phyloP scores from a whole-genome alignment of 1,140 invertebrate genomes.

The Bombus pyrosoma region DNA sequence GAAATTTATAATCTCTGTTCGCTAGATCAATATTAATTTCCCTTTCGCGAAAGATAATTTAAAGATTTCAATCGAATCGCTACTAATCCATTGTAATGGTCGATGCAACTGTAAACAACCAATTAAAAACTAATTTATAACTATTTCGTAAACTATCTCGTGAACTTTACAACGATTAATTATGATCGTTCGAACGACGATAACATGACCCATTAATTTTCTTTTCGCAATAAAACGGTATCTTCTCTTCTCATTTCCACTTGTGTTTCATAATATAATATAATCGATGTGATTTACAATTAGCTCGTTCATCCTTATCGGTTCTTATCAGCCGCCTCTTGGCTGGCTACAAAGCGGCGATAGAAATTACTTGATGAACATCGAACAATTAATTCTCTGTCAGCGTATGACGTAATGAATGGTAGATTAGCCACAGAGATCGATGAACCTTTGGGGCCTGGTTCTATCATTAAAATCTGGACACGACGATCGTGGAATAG shows the following conservation, averaged over 20 bases:
- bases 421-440: conserved; percentile 10
- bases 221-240: not conserved
- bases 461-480: conserved; percentile 13
- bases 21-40: not conserved
- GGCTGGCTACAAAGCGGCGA: not conserved
- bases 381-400: conserved; percentile 25
- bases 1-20: no score
- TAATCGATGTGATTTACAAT: not conserved
- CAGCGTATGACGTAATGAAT: conserved; percentile 9
- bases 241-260: not conserved
- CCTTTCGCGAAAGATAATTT: not conserved
- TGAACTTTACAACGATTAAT: not conserved
- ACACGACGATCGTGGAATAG: conserved; percentile 22
- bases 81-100: not conserved
- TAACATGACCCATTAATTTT: not conserved
- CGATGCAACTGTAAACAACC: no score
- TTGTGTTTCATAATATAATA: not conserved
- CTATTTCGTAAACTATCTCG: not conserved
- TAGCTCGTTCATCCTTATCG: not conserved
- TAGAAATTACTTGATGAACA: conserved; percentile 26
- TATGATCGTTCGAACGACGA: not conserved
- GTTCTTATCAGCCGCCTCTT: not conserved
- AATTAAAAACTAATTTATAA: not conserved
- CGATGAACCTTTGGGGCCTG: no score
- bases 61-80: no score